These are phyloP conservation scores for Phataginus tricuspis DNA, from an alignment of 2,797 vertebrate species.

Conservation along the genomic window DNA sequence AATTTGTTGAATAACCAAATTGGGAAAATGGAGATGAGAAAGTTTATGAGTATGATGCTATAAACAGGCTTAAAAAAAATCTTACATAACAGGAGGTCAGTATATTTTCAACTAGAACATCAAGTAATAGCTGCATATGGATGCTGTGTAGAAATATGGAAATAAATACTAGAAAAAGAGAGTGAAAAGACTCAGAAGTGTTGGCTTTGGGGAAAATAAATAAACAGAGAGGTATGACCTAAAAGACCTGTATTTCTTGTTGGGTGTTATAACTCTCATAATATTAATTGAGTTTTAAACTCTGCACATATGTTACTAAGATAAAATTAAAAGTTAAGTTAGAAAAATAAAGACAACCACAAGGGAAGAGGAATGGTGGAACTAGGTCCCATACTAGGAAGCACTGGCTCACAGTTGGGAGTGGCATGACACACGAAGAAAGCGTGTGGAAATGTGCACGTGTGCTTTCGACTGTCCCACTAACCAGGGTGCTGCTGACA, in stretches of 20 bases:
- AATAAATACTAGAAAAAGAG: neutral
- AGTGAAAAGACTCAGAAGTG: neutral
- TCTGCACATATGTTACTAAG: neutral
- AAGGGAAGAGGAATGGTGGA: neutral
- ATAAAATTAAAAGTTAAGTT: neutral
- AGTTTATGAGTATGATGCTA: neutral
- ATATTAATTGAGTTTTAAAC: neutral
- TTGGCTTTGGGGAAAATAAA: neutral
- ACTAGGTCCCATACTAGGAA: neutral
- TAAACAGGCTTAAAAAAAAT: neutral
- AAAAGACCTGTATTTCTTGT: neutral
- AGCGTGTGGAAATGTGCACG: accelerated
- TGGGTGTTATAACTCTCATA: neutral
- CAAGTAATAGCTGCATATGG: neutral
- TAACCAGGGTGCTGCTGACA: neutral
- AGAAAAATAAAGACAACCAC: neutral
- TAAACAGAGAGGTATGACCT: neutral
- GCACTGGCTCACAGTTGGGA: neutral
- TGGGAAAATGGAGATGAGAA: neutral
- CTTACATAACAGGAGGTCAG: neutral
- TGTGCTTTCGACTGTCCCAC: neutral
- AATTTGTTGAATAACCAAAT: neutral
- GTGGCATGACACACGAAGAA: neutral
- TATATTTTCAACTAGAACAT: neutral
- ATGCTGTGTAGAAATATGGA: neutral